Evolutionary conservation across 2,888 invertebrate genomes (phyloP).

Genomic region (Heliconius erato): DNA sequence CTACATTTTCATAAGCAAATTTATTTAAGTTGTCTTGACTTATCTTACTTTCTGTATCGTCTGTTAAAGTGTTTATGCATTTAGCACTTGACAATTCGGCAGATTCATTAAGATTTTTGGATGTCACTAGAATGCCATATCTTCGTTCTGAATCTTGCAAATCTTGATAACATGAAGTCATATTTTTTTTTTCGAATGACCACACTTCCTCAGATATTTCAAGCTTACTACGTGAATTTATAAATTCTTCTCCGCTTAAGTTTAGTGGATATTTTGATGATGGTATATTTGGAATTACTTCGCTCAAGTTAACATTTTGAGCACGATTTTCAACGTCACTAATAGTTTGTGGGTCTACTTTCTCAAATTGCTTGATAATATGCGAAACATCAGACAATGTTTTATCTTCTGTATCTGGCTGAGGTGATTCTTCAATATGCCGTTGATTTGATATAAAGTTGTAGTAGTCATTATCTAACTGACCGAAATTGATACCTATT

Average conservation of each 20-base stretch:
- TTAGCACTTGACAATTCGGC: background rate
- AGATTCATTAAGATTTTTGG: background rate
- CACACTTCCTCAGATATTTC: background rate
- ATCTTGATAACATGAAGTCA: conserved; percentile 56
- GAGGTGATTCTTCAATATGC: conserved; percentile 39
- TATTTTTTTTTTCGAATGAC: conserved; percentile 1
- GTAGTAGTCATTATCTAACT: conserved; percentile 71
- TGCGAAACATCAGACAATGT: background rate
- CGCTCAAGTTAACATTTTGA: background rate
- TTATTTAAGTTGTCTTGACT: background rate
- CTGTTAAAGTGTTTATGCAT: background rate
- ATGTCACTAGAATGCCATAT: conserved; percentile 46
- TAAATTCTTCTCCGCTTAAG: background rate
- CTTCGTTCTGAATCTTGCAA: conserved; percentile 61
- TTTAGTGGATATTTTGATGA: background rate
- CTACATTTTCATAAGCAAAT: background rate
- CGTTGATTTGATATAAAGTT: conserved; percentile 59
- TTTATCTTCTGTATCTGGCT: conserved; percentile 25
- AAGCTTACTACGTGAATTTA: background rate
- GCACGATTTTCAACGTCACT: background rate
- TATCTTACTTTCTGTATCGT: background rate
- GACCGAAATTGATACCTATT: conserved; percentile 66
- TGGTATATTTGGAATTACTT: background rate
- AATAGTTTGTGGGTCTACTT: background rate
- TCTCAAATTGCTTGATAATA: background rate